Conservation (phyloP, 2,888 invertebrate genomes). For the Leptinotarsa rubiginosa region DNA sequence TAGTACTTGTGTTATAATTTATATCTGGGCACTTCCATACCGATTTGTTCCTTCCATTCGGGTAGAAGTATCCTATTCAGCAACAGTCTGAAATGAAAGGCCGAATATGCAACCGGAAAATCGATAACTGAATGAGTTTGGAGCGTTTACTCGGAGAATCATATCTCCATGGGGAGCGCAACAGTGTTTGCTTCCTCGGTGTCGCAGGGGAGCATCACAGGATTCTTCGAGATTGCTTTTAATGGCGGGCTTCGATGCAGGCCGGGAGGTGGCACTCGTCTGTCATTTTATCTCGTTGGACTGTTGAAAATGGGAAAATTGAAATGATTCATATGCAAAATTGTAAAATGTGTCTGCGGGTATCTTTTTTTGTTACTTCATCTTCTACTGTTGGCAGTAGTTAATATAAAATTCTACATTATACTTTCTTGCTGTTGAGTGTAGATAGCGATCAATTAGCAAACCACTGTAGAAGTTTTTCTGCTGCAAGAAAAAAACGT, state of each 20-base stretch:
- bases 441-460: no score
- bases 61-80: neutral
- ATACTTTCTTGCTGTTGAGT: no score
- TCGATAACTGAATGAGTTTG: conserved; percentile 6
- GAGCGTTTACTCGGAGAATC: conserved; percentile 19
- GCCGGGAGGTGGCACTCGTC: neutral
- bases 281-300: neutral
- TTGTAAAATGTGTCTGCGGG: no score
- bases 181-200: conserved; percentile 17
- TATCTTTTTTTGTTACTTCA: no score
- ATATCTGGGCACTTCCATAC: neutral
- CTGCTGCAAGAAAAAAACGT: no score
- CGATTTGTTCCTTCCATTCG: neutral
- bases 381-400: no score
- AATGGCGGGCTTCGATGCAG: neutral
- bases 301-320: no score
- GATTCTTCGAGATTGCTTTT: conserved; percentile 4
- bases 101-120: conserved; percentile 1
- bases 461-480: no score
- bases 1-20: no score
- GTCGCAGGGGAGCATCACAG: conserved; percentile 10
- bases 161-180: conserved; percentile 20
- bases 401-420: no score
- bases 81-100: neutral
- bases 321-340: no score